phyloP scores from a whole-genome alignment of 2,888 invertebrate species.

The Netelia virgata region DNA sequence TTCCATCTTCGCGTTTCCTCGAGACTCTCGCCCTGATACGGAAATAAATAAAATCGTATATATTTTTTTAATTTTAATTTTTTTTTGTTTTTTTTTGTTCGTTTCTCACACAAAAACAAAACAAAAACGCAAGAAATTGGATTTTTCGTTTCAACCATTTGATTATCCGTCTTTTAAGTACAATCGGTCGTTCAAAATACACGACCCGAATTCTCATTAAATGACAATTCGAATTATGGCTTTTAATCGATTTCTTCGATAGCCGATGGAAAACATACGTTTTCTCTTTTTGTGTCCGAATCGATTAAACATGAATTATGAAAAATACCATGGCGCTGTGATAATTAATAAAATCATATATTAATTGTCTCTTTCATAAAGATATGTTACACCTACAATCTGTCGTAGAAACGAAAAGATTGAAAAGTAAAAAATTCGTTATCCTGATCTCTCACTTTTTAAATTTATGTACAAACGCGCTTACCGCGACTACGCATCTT shows the following conservation, averaged over 20 bases:
- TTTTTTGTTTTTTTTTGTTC: no score
- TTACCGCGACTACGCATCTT: slow-evolving; percentile 54
- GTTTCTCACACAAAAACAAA: neutral
- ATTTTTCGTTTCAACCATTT: slow-evolving; percentile 8
- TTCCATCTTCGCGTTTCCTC: neutral
- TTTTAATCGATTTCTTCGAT: neutral
- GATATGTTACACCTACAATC: slow-evolving; percentile 78
- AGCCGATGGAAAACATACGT: neutral
- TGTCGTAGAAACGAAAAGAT: slow-evolving; percentile 42
- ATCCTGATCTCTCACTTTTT: slow-evolving; percentile 44
- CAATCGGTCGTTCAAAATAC: slow-evolving; percentile 7
- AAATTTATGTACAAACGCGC: slow-evolving; percentile 48
- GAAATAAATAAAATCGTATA: neutral
- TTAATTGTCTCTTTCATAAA: slow-evolving; percentile 71
- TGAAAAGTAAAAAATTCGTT: slow-evolving; percentile 44
- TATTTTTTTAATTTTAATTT: no score
- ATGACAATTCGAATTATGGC: slow-evolving; percentile 29
- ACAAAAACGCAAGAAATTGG: neutral
- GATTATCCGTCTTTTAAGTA: slow-evolving; percentile 21
- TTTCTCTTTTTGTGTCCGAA: neutral
- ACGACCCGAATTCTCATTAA: slow-evolving; percentile 20
- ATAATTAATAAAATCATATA: slow-evolving; percentile 72
- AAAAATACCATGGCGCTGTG: slow-evolving; percentile 27
- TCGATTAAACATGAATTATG: slow-evolving; percentile 17
- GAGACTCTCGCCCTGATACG: slow-evolving; percentile 21